Evolutionary conservation across 2,113 vertebrate genomes (phyloP).

Genomic region (Vicugna pacos): DNA sequence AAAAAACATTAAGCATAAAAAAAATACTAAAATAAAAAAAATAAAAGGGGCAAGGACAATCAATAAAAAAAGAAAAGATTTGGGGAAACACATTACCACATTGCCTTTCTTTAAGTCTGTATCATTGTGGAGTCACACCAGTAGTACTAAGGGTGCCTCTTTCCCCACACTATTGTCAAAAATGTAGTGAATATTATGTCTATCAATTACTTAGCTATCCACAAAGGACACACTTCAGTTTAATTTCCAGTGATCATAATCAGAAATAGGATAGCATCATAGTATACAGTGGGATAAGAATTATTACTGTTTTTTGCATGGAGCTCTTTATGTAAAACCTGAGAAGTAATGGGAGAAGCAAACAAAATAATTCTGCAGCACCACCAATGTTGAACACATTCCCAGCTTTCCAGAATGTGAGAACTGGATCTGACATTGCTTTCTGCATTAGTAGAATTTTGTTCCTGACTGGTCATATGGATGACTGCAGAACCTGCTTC

Average conservation of each 20-base stretch:
- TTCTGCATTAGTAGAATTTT: slow-evolving; percentile 7
- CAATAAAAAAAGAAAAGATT: neutral
- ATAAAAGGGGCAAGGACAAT: too few relatives aligned
- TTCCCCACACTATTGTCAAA: neutral
- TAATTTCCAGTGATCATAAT: neutral
- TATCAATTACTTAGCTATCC: neutral
- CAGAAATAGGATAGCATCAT: neutral
- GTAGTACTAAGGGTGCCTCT: neutral
- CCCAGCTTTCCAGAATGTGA: neutral
- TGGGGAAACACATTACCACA: neutral
- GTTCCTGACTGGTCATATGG: slow-evolving; percentile 32
- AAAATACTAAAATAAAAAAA: too few relatives aligned
- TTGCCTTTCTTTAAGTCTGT: neutral
- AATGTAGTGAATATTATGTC: neutral
- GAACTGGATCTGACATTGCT: slow-evolving; percentile 58
- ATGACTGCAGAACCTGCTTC: slow-evolving; percentile 56
- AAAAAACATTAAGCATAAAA: too few relatives aligned
- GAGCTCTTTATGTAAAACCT: slow-evolving; percentile 32
- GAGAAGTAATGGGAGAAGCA: slow-evolving; percentile 20
- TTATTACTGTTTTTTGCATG: neutral
- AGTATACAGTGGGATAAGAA: neutral
- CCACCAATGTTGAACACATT: slow-evolving; percentile 18
- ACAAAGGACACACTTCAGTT: neutral
- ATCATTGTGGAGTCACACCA: neutral
- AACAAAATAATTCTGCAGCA: slow-evolving; percentile 52